phyloP scores from a whole-genome alignment of 2,113 vertebrate genomes.

The Blennius ocellaris region DNA sequence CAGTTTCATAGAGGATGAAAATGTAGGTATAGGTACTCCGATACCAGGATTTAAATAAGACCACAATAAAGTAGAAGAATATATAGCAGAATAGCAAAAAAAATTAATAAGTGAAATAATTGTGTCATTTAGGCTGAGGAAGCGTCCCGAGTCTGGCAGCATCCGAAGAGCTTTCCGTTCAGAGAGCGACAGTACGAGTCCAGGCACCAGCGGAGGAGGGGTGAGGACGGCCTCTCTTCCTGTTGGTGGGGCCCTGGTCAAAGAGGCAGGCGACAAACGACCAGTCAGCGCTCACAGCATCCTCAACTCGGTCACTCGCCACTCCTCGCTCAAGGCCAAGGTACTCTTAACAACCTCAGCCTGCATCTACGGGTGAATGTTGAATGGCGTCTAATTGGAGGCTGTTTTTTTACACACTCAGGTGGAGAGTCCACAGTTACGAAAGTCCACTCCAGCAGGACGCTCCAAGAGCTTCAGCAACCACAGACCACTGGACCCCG shows the following conservation, averaged over 20 bases:
- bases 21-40: no score
- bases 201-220: slow-evolving; percentile 83
- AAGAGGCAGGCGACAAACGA: slow-evolving; percentile 92
- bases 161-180: slow-evolving; percentile 93
- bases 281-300: slow-evolving; percentile 93
- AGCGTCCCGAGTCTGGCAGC: slow-evolving; percentile 91
- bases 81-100: no score
- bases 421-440: slow-evolving; percentile 94
- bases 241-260: slow-evolving; percentile 86
- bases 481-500: slow-evolving; percentile 94
- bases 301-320: slow-evolving; percentile 96
- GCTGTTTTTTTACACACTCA: slow-evolving; percentile 11
- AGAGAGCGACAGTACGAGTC: slow-evolving; percentile 84
- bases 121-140: slow-evolving; percentile 88
- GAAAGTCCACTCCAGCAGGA: slow-evolving; percentile 89
- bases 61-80: no score
- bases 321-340: slow-evolving; percentile 95
- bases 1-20: no score
- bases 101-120: background rate
- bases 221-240: slow-evolving; percentile 91
- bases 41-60: no score
- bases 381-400: background rate
- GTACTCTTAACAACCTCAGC: slow-evolving; percentile 25
- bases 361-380: background rate
- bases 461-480: slow-evolving; percentile 99